Evolutionary conservation across 2,888 invertebrate species (phyloP).

Genomic region (Xylocampa areola): DNA sequence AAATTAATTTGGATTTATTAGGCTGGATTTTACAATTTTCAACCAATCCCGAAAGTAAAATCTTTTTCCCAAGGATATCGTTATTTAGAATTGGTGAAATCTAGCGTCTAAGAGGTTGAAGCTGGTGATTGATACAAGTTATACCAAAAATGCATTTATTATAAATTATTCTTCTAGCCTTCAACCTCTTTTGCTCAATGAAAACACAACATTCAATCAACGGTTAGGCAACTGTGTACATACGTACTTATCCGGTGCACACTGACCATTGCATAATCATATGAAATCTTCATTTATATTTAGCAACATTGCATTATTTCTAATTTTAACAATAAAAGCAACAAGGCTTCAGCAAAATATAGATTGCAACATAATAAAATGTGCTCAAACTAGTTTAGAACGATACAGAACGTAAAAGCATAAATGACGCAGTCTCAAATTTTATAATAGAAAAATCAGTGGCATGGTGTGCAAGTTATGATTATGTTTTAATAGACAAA

Average conservation of each 20-base stretch:
- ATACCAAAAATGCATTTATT: too few relatives aligned
- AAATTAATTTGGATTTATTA: not conserved
- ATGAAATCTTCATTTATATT: not conserved
- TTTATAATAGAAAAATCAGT: conserved; percentile 1
- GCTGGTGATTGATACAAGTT: too few relatives aligned
- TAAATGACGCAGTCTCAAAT: not conserved
- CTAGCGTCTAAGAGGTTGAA: too few relatives aligned
- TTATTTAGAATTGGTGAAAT: too few relatives aligned
- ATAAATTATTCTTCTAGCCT: too few relatives aligned
- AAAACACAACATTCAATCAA: too few relatives aligned
- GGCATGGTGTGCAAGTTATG: conserved; percentile 44
- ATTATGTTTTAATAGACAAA: conserved; percentile 17
- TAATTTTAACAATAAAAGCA: conserved; percentile 22
- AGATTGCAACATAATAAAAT: conserved; percentile 18
- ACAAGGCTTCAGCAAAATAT: not conserved
- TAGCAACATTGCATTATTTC: not conserved
- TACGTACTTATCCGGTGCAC: too few relatives aligned
- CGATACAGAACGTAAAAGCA: not conserved
- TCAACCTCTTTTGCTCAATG: too few relatives aligned
- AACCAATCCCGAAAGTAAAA: too few relatives aligned
- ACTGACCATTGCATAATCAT: conserved; percentile 13
- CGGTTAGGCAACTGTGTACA: too few relatives aligned
- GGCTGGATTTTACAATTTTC: too few relatives aligned
- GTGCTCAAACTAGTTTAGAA: conserved; percentile 16
- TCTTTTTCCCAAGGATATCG: too few relatives aligned